Evolutionary conservation across 2,888 invertebrate species (phyloP), one percentile per base, ranked within the genome.

Genomic region (Nebria salina): DNA sequence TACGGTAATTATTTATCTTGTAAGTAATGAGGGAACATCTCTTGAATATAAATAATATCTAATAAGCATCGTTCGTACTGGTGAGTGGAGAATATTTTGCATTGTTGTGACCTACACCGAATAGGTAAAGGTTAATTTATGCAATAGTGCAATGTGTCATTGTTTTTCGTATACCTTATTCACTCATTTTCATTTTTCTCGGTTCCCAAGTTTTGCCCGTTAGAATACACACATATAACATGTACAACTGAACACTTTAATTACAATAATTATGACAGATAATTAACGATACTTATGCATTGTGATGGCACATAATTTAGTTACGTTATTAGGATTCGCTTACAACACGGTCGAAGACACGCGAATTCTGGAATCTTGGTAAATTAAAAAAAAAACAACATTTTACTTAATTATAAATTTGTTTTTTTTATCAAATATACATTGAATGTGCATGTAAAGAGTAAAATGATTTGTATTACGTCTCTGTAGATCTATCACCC

Each of bases 101-200:
- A 68, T 68, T 15, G 15, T 25, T 68, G 13, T 76, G 76, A 76
- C 76, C 76, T 76, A 76, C 76, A 76, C 68, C 76, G 4, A 68
- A 41, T 65, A 68, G n/a, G 11, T 72, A 77, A 77, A 77, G 70
- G 72, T 77, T 72, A 72, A 77, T 77, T 72, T 77, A 77, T 77
- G 77, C 77, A 77, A 77, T 72, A 77, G 77, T 77, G 77, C 77
- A 70, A 77, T 77, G 43, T 77, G 77, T 77, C 77, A 77, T 77
- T 77, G 77, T 77, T 72, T 26, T 77, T 70, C 54, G 68, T 26
- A 68, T 68, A 20, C 7, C 68, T 8, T 68, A 25, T 15, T 68
- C 54, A 54, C 54, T 54, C 54, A 54, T 54, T 54, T 54, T 54
- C 54, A 54, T 54, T 54, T 54, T 54, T 54, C 54, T 54, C 54